These are phyloP conservation scores for Ommatoiulus sabulosus DNA, from an alignment of 2,888 invertebrate species.

Conservation along the genomic window DNA sequence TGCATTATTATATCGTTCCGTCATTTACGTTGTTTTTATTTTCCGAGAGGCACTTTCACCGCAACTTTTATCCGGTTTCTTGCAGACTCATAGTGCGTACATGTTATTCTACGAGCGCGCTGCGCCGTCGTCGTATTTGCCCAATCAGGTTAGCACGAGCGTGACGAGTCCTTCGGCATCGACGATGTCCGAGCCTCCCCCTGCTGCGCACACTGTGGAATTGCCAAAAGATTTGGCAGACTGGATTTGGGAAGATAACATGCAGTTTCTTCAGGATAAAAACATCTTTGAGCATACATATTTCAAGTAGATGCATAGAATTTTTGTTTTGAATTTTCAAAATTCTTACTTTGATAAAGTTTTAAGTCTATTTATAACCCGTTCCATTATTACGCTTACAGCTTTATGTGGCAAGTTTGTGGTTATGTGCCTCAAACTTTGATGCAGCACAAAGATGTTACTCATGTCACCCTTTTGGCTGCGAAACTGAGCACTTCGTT, in stretches of 20 bases:
- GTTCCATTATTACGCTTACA: too few relatives aligned
- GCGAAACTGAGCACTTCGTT: constrained; percentile 92
- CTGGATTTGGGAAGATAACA: constrained; percentile 98
- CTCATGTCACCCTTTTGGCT: constrained; percentile 77
- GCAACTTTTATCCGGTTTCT: constrained; percentile 47
- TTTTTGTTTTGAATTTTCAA: too few relatives aligned
- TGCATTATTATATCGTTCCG: too few relatives aligned
- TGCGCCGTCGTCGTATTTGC: constrained; percentile 64
- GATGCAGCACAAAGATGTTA: constrained; percentile 78
- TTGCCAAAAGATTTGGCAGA: constrained; percentile 85
- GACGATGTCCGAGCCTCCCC: constrained; percentile 1
- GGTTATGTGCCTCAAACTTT: constrained; percentile 92
- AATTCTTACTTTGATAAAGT: too few relatives aligned
- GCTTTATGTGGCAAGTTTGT: constrained; percentile 97
- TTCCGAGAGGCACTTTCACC: background rate
- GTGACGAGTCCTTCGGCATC: constrained; percentile 37
- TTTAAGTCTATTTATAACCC: too few relatives aligned
- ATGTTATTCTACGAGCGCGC: constrained; percentile 96
- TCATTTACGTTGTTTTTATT: constrained; percentile 32
- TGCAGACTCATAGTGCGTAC: constrained; percentile 90
- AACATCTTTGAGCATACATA: constrained; percentile 97
- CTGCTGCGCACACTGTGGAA: constrained; percentile 68
- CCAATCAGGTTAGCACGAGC: constrained; percentile 23
- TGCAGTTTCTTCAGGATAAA: constrained; percentile 93
- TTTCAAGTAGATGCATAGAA: constrained; percentile 84